Evolutionary conservation across 2,113 vertebrate species (phyloP), one percentile per base, ranked within the genome.

Genomic region (Plestiodon gilberti): DNA sequence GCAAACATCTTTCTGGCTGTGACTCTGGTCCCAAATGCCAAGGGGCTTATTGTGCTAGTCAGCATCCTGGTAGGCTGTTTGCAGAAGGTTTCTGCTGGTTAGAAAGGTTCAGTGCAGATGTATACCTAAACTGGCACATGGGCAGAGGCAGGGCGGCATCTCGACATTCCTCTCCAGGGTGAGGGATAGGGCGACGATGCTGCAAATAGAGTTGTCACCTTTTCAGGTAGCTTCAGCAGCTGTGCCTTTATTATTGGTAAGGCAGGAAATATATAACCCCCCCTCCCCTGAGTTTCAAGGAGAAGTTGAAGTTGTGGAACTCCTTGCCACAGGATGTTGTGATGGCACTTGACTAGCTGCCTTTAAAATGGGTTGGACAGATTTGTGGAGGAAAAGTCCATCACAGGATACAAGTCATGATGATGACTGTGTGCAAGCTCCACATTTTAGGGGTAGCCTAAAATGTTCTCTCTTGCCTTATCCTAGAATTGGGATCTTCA

Each of bases 51-150:
- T 71, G 30, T 62, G 77, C 55, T 62, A 25, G 22, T 18, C 22
- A 23, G 43, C 61, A 81, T 81, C 85, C 69, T 86, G 78, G 85
- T 67, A 14, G n/a, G 23, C 43, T 87, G 70, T 87, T 87, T 87
- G 78, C 70, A 28, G 78, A 81, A 87, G 23, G 13, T n/a, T 57
- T 67, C 83, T 30, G 62, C 40, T 35, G 15, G 17, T 10, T 22
- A 40, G 20, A 64, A 52, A 64, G 57, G 14, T 52, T 28, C 69
- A 25, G 64, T 14, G 38, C 55, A 80, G 20, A 52, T 64, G 55
- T 28, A 30, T 84, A 33, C 43, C 73, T 48, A 22, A 48, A 4
- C 73, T 62, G 82, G 57, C 35, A 59, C 35, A 13, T 10, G 3
- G 35, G 57, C 6, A 76, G 59, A 23, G 43, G 18, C 4, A 30